These are phyloP conservation scores for Vanessa cardui DNA, from an alignment of 2,888 invertebrate species.

Conservation along the genomic window DNA sequence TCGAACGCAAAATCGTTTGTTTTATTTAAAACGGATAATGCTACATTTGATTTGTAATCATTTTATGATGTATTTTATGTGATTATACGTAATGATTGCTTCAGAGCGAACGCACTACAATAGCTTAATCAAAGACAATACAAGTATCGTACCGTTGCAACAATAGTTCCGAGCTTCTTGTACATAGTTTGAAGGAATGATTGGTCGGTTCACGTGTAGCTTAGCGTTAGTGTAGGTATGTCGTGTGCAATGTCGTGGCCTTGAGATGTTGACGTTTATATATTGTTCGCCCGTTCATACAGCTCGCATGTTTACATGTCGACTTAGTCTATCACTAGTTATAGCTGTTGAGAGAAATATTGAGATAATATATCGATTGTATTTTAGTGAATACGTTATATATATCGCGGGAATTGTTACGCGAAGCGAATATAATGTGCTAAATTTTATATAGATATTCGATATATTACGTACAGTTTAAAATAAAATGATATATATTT, in stretches of 20 bases:
- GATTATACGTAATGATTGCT: background rate
- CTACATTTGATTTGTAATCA: background rate
- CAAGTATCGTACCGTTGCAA: background rate
- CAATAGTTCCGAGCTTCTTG: background rate
- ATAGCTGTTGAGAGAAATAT: constrained; percentile 1
- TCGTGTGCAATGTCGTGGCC: constrained; percentile 12
- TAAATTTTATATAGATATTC: constrained; percentile 6
- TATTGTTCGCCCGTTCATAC: background rate
- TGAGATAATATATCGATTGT: constrained; percentile 4
- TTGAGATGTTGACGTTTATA: constrained; percentile 10
- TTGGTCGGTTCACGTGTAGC: constrained; percentile 39
- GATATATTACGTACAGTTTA: background rate
- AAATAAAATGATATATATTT: background rate
- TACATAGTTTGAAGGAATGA: constrained; percentile 13
- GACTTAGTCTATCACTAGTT: background rate
- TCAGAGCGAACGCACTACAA: background rate
- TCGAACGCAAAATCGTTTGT: background rate
- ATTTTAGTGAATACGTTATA: constrained; percentile 4
- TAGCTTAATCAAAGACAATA: constrained; percentile 1
- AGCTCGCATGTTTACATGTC: background rate
- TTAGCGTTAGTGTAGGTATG: constrained; percentile 1
- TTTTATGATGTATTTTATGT: background rate
- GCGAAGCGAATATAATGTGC: constrained; percentile 6
- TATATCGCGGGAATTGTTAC: constrained; percentile 2
- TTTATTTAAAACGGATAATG: background rate